Base-by-base conservation (phyloP, 2,797 vertebrate species). In the Esox lucius region DNA sequence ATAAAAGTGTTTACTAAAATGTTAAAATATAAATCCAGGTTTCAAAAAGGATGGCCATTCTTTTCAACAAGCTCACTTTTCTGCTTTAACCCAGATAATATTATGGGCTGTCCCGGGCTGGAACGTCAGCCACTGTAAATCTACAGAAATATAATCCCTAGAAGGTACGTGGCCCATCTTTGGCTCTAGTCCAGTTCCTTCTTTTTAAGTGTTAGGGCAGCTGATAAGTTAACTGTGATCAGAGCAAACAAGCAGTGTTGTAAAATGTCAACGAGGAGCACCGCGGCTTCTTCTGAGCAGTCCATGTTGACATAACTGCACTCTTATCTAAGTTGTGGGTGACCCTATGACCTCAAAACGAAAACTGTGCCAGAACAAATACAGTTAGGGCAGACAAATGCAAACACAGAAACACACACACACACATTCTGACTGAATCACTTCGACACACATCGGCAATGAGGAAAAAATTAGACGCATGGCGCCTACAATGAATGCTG, bases 301-400 rank as follows among this genome's bases (percentile, higher is more conserved):
- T 84, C 87, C 70, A 42, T 93, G 91, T 93, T 93, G 91, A 92
- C 88, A 92, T 90, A 91, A 91, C 87, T 90, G 86, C 86, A 85
- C 86, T 89, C 91, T 91, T 91, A 91, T 93, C 91, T 84, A 85
- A 84, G 84, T 83, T 88, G 87, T 73, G 86, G 81, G 86, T 90
- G 88, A 87, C 86, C 85, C 5, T 28, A 15, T 68, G 75, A 84
- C 75, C 81, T 84, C 84, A 85, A 88, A 91, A 86, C 84, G 79
- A 86, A 77, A 76, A 53, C 79, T 42, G 75, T 88, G 89, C 90
- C 90, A 92, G 87, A 91, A 84, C 88, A 92, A 92, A 92, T 91
- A 91, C 89, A 81, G 87, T 85, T 80, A 80, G 73, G 79, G 85
- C 85, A 87, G 81, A 79, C 80, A 85, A 86, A 80, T 81, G 76